Base-by-base conservation (phyloP, 2,113 vertebrate genomes). In the Salvelinus fontinalis region DNA sequence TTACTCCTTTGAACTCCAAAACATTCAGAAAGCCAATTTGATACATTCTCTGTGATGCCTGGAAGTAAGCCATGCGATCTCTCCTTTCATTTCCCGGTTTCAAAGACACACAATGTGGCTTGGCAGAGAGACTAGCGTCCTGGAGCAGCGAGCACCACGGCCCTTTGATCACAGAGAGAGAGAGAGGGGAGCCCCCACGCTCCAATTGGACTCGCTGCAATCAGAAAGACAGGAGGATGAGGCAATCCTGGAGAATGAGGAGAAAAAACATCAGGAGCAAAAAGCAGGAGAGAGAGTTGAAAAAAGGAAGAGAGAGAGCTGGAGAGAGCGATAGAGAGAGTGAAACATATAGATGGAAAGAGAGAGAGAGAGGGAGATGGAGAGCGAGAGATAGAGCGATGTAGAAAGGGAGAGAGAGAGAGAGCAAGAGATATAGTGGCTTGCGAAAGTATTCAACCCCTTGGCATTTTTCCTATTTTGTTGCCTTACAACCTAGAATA, bases 1-100 rank as follows among this genome's bases (percentile, higher is more conserved):
- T 74, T n/a, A 12, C 20, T 31, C 31, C 80, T 82, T 77, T 77
- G 75, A 80, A 80, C 62, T 82, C 67, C 79, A 78, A 76, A 74
- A 74, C 51, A 62, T 48, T 72, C 49, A 65, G 76, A 73, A 77
- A 73, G 78, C 83, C 81, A 77, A 75, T 84, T 78, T 77, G 57
- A 48, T 18, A 16, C 60, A 60, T 51, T 71, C 3, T 66, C 65
- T 83, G 76, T 81, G 74, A 74, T 57, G 74, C 49, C 70, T 73
- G 62, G 49, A 79, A 76, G 3, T 16, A 68, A 75, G 78, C 60
- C 27, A 31, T 57, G 16, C 5, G 1, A 8, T 24, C 54, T 14
- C 54, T 26, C 74, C 31, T 67, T 70, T 76, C 67, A 70, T 76
- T 39, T 70, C 75, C 51, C 27, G 16, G 75, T 66, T 66, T 76